phyloP scores from a whole-genome alignment of 92 coral and sea anemone genomes.

The Epizoanthus stellaris region DNA sequence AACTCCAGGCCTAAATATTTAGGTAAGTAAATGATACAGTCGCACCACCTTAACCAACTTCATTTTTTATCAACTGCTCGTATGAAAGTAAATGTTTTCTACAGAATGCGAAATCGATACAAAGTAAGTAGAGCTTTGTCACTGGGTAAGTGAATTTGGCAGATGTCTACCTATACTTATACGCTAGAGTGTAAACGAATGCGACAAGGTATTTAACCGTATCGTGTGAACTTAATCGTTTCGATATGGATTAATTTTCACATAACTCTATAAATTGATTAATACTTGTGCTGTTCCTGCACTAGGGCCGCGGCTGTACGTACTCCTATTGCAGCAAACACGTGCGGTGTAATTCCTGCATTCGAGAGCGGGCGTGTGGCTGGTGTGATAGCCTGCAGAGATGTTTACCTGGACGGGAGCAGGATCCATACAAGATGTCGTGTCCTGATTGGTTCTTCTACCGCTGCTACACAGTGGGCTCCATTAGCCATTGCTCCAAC shows the following conservation, averaged over 20 bases:
- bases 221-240: no score
- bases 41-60: no score
- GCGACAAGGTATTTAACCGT: no score
- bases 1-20: no score
- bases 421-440: slow-evolving; percentile 39
- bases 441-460: slow-evolving; percentile 82
- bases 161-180: no score
- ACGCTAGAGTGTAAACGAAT: no score
- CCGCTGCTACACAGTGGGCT: slow-evolving; percentile 74
- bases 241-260: background rate
- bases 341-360: slow-evolving; percentile 58
- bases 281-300: background rate
- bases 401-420: slow-evolving; percentile 63
- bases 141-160: no score
- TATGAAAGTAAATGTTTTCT: no score
- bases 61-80: no score
- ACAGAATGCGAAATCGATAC: no score
- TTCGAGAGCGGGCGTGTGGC: slow-evolving; percentile 63
- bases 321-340: slow-evolving; percentile 70
- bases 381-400: slow-evolving; percentile 74
- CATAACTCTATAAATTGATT: background rate
- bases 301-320: slow-evolving; percentile 77
- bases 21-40: no score
- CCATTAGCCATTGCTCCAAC: slow-evolving; percentile 57
- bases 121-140: no score